Evolutionary conservation across 2,797 vertebrate species (phyloP), one percentile per base, ranked within the genome.

Genomic region (Lates japonicus): DNA sequence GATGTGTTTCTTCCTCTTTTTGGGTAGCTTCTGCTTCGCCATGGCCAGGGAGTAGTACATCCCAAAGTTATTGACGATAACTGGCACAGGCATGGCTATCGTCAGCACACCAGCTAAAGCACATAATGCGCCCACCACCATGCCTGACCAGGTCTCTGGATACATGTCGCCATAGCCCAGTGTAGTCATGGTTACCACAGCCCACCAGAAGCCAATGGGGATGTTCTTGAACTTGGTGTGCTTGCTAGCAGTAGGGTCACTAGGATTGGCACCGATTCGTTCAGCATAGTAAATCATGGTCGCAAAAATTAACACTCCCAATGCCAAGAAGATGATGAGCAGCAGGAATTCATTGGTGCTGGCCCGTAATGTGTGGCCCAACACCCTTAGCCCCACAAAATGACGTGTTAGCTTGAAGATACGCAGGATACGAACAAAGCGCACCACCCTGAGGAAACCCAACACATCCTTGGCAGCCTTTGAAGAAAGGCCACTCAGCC

Each of bases 1-100:
- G 81, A 99, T 98, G 92, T 99, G 97, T 90, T 98, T 99, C 97
- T 99, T 99, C 84, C 98, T 94, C 92, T 98, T 99, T 82, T 97
- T 97, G 1, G 98, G 98, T 74, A 99, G 95, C 92, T 99, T 99
- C 95, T 99, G 98, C 93, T 99, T 99, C 78, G 98, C 98, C 98
- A 99, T 99, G 73, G 98, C 98, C 93, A 99, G 94, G 4, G 98
- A 99, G 93, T 99, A 99, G 94, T 99, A 99, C 98, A 99, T 99
- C 90, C 98, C 98, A 93, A 99, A 99, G 94, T 99, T 99, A 95
- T 99, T 99, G 87, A 99, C 98, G 55, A 99, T 99, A 80, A 99
- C 98, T 20, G 98, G 98, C 81, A 99, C 98, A 0, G 98, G 98
- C 98, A 99, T 99, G 88, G 98, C 98, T 93, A 99, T 99, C n/a